Evolutionary conservation across 2,797 vertebrate species (phyloP).

Genomic region (Chelmon rostratus): DNA sequence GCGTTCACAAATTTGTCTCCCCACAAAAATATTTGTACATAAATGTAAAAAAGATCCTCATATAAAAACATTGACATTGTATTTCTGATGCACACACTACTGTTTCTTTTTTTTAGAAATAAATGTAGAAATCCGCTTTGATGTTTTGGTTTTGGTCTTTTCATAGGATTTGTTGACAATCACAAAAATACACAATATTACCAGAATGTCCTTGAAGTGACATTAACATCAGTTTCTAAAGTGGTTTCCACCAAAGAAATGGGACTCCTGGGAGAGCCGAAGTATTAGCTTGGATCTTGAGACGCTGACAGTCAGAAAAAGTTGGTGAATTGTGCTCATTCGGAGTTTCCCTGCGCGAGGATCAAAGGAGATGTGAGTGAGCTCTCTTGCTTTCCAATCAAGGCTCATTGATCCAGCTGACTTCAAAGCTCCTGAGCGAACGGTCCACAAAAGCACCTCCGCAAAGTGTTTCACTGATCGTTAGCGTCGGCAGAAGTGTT

Average conservation of each 20-base stretch:
- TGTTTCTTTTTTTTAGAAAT: no score
- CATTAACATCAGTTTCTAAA: background rate
- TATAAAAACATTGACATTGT: no score
- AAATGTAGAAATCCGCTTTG: no score
- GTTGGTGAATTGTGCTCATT: no score
- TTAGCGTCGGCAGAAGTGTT: background rate
- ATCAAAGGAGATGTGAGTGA: no score
- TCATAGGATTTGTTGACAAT: background rate
- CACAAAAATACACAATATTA: background rate
- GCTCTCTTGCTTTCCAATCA: background rate
- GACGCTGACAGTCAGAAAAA: background rate
- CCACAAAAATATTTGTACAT: no score
- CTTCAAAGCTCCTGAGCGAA: background rate
- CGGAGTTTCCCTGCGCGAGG: no score
- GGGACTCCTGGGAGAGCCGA: no score
- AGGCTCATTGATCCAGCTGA: slow-evolving; percentile 2
- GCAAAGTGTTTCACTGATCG: background rate
- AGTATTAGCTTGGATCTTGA: background rate
- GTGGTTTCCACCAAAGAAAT: background rate
- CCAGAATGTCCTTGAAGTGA: background rate
- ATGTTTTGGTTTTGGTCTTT: background rate
- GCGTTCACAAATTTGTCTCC: no score
- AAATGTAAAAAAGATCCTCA: no score
- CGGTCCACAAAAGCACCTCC: background rate
- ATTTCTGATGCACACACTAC: no score